Percentiles rank a stretch among this genome's conserved stretches.
These are phyloP conservation scores for Scaptomyza pallida DNA, from an alignment of 1,140 invertebrate genomes.

Conservation along the genomic window DNA sequence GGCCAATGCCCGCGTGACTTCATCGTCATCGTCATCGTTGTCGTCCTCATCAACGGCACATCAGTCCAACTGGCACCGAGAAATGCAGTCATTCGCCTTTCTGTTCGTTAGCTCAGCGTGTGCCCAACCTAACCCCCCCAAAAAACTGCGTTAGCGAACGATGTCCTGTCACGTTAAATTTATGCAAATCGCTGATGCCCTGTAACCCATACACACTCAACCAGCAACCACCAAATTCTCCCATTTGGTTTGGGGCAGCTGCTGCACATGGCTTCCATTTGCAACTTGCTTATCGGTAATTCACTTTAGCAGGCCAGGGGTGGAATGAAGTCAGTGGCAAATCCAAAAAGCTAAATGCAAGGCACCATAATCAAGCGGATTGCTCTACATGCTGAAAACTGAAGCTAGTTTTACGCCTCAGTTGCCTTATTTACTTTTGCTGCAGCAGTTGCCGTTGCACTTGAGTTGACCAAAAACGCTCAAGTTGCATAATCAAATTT, in stretches of 20 bases:
- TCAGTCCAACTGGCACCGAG: slow-evolving; percentile 11
- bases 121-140: slow-evolving; percentile 1
- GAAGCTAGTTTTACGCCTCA: slow-evolving; percentile 61
- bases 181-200: slow-evolving; percentile 72
- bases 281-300: slow-evolving; percentile 73
- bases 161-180: slow-evolving; percentile 66
- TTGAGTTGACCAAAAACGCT: slow-evolving; percentile 27
- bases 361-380: slow-evolving; percentile 61
- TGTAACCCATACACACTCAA: slow-evolving; percentile 1
- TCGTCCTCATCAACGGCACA: slow-evolving; percentile 54
- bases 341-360: slow-evolving; percentile 10
- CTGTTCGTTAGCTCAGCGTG: slow-evolving; percentile 69
- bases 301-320: slow-evolving; percentile 49
- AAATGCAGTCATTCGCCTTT: slow-evolving; percentile 33
- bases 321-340: background rate
- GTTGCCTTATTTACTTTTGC: slow-evolving; percentile 59
- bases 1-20: slow-evolving; percentile 71
- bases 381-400: slow-evolving; percentile 21
- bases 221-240: background rate
- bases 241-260: slow-evolving; percentile 1
- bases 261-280: slow-evolving; percentile 57
- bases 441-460: slow-evolving; percentile 12
- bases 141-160: slow-evolving; percentile 65
- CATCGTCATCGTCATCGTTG: slow-evolving; percentile 58
- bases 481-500: slow-evolving; percentile 59